These are phyloP conservation scores for Charaxes varanes DNA, from an alignment of 1,140 invertebrate species.

Conservation along the genomic window DNA sequence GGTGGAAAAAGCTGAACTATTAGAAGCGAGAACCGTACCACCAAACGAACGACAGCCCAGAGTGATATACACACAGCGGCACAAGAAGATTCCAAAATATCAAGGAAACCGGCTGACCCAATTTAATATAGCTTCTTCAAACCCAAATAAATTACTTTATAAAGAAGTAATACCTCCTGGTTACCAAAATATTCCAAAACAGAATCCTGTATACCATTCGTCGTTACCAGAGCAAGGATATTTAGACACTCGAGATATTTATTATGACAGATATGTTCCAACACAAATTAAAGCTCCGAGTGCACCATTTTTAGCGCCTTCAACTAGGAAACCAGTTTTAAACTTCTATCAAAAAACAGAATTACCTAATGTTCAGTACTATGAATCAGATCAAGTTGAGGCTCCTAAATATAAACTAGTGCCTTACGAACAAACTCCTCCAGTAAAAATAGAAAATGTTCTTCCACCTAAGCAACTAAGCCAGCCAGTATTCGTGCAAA, in stretches of 20 bases:
- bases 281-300: constrained; percentile 42
- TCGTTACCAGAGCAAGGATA: constrained; percentile 24
- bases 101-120: constrained; percentile 68
- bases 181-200: constrained; percentile 34
- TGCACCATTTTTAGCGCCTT: constrained; percentile 26
- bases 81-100: constrained; percentile 60
- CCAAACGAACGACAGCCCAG: constrained; percentile 40
- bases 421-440: constrained; percentile 69
- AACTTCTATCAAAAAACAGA: constrained; percentile 49
- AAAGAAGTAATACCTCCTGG: constrained; percentile 41
- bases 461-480: constrained; percentile 32
- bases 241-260: constrained; percentile 29
- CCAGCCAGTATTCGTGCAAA: constrained; percentile 26
- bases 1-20: constrained; percentile 59
- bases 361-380: constrained; percentile 45
- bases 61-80: constrained; percentile 41
- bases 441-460: constrained; percentile 40
- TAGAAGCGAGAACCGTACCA: constrained; percentile 39
- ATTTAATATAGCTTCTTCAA: constrained; percentile 66
- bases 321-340: constrained; percentile 40
- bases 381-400: constrained; percentile 49
- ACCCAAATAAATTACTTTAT: constrained; percentile 60
- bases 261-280: constrained; percentile 32
- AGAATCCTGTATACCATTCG: constrained; percentile 37
- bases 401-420: constrained; percentile 62